phyloP scores from a whole-genome alignment of 1,140 invertebrate species.

The Apis dorsata region DNA sequence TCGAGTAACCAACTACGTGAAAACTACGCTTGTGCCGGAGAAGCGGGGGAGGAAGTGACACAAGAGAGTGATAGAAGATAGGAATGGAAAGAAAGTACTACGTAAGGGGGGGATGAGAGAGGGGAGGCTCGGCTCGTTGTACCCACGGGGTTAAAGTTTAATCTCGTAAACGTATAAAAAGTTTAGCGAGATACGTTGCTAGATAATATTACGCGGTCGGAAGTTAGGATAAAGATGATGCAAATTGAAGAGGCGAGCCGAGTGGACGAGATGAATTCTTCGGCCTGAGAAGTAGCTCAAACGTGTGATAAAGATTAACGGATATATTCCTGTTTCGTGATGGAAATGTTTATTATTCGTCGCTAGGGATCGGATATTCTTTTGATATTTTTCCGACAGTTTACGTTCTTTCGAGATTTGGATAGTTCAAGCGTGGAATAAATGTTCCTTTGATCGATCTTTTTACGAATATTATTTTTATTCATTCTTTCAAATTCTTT shows the following conservation, averaged over 20 bases:
- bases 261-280: conserved; percentile 59
- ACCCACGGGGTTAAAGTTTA: conserved; percentile 71
- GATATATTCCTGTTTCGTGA: neutral
- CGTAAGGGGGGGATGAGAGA: neutral
- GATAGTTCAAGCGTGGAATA: neutral
- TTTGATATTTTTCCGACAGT: neutral
- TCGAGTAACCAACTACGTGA: conserved; percentile 59
- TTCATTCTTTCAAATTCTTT: too few relatives aligned
- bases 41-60: conserved; percentile 4
- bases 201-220: conserved; percentile 68
- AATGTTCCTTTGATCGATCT: too few relatives aligned
- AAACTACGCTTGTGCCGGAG: conserved; percentile 49
- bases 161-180: conserved; percentile 73
- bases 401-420: neutral
- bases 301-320: conserved; percentile 54
- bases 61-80: neutral
- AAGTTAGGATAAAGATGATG: conserved; percentile 67
- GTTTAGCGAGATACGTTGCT: conserved; percentile 69
- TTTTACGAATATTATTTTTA: too few relatives aligned
- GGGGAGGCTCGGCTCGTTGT: conserved; percentile 30
- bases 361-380: neutral
- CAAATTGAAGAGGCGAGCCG: conserved; percentile 64
- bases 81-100: conserved; percentile 55
- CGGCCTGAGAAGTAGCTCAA: conserved; percentile 33
- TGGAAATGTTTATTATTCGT: conserved; percentile 1